Conservation (phyloP, 2,797 vertebrate genomes). For the Sebastes trivittatus region DNA sequence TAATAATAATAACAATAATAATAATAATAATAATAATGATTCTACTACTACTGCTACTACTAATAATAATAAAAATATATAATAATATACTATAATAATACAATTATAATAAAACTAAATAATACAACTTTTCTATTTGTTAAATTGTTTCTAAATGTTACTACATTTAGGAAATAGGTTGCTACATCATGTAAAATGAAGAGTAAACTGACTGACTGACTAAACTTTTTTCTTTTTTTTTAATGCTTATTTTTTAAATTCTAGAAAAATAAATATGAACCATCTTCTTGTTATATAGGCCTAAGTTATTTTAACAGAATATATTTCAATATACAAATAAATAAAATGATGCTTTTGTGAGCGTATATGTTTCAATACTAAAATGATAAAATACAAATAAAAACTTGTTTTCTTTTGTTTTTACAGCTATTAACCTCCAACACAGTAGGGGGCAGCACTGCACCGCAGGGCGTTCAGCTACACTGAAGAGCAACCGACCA, state of each 20-base stretch:
- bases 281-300: neutral
- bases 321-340: neutral
- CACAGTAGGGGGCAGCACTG: conserved; percentile 40
- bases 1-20: no score
- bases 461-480: fast-evolving
- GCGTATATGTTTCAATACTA: neutral
- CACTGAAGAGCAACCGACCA: neutral
- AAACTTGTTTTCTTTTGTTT: neutral
- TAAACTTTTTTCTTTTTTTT: neutral
- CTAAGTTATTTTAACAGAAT: neutral
- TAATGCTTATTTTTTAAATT: neutral
- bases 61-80: neutral
- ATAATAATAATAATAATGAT: no score
- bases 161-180: neutral
- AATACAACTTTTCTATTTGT: neutral
- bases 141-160: neutral
- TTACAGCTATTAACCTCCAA: conserved; percentile 5
- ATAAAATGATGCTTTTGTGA: neutral
- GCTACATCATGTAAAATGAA: neutral
- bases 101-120: no score
- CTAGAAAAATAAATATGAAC: neutral
- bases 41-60: fast-evolving
- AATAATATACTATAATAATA: no score
- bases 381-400: neutral
- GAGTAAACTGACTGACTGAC: neutral